Conservation (phyloP, 1,140 invertebrate species). For the Aethina tumida region DNA sequence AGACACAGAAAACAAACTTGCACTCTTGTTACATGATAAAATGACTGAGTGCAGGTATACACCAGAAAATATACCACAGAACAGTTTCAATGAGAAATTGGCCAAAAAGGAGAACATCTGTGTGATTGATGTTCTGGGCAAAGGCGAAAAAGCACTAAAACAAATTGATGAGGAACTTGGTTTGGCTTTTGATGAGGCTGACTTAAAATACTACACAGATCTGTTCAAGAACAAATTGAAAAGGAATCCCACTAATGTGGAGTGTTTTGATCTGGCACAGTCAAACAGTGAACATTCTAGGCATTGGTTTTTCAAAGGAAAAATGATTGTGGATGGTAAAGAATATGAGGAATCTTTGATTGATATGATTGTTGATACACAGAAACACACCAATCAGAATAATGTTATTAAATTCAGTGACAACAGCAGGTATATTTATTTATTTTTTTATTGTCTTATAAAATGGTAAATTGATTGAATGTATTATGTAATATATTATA, state of each 20-base stretch:
- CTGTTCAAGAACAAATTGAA: constrained; percentile 72
- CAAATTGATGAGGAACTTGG: constrained; percentile 76
- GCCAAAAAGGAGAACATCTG: constrained; percentile 37
- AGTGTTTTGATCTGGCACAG: constrained; percentile 97
- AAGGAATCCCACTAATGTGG: constrained; percentile 93
- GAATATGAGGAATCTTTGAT: constrained; percentile 74
- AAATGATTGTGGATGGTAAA: constrained; percentile 74
- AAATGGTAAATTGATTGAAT: not conserved
- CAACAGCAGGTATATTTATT: constrained; percentile 72
- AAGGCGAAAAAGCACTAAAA: constrained; percentile 70
- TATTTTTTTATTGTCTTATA: too few species aligned
- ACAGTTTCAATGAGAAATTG: constrained; percentile 58
- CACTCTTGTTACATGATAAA: constrained; percentile 61
- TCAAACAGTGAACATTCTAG: constrained; percentile 92
- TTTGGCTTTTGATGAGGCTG: constrained; percentile 82
- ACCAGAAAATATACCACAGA: constrained; percentile 55
- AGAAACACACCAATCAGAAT: constrained; percentile 76
- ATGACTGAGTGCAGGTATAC: constrained; percentile 73
- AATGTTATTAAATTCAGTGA: constrained; percentile 97
- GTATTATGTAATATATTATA: too few species aligned
- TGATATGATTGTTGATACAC: constrained; percentile 87
- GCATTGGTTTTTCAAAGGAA: constrained; percentile 90
- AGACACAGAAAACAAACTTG: constrained; percentile 42
- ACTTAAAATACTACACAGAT: constrained; percentile 76
- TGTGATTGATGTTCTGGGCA: constrained; percentile 64